A percentile compares a stretch with the other conserved stretches of the same genome.
Conservation (phyloP, 2,113 vertebrate species). For the Pitta sordida region DNA sequence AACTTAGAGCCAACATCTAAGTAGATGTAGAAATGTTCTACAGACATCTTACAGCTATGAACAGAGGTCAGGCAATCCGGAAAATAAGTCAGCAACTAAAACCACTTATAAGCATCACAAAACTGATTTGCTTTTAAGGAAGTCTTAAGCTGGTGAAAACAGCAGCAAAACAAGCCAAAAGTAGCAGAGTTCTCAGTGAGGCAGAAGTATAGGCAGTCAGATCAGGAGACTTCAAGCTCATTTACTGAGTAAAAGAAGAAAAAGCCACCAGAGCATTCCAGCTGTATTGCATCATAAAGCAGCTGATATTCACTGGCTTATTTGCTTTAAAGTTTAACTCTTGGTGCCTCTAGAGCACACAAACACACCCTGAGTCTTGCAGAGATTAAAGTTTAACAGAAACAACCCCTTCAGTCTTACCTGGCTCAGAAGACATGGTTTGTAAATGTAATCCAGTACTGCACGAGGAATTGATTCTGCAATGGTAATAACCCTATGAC, state of each 20-base stretch:
- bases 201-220: neutral
- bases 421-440: conserved; percentile 52
- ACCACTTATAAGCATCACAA: neutral
- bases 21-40: neutral
- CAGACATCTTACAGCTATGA: neutral
- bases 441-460: neutral
- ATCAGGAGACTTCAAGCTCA: neutral
- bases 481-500: neutral
- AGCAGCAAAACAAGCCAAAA: neutral
- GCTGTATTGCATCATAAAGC: conserved; percentile 30
- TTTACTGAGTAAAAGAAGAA: neutral
- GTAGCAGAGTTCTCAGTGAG: neutral
- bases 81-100: neutral
- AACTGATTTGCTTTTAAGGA: neutral
- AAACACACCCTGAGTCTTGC: neutral
- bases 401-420: conserved; percentile 6
- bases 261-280: conserved; percentile 46
- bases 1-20: neutral
- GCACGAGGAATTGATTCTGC: neutral
- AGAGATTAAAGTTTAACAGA: neutral
- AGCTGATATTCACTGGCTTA: conserved; percentile 20
- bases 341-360: neutral
- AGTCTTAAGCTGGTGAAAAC: neutral
- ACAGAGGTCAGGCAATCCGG: neutral
- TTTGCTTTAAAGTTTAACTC: neutral